A percentile compares a stretch with the other conserved stretches of the same genome.
These are phyloP conservation scores for Drosophila lowei DNA, from an alignment of 1,140 invertebrate species.

Conservation along the genomic window DNA sequence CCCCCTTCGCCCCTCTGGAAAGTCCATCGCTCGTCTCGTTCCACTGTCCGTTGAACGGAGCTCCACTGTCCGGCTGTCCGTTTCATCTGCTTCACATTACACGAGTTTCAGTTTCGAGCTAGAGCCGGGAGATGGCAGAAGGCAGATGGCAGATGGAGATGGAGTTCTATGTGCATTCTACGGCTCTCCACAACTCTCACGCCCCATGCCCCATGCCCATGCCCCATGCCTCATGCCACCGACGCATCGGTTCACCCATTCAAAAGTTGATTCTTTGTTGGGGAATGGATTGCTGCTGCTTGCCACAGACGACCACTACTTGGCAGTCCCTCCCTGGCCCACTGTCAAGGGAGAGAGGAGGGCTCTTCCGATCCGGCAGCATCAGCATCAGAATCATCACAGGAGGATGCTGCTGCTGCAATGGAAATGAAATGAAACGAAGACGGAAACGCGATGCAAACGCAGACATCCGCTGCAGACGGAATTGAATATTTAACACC, in stretches of 20 bases:
- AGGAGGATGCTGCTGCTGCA: slow-evolving; percentile 28
- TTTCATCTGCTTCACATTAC: slow-evolving; percentile 76
- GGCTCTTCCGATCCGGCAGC: not conserved
- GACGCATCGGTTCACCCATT: slow-evolving; percentile 24
- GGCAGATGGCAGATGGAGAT: no score
- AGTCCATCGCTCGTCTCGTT: slow-evolving; percentile 50
- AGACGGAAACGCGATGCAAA: slow-evolving; percentile 57
- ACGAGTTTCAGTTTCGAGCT: slow-evolving; percentile 48
- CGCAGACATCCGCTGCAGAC: slow-evolving; percentile 61
- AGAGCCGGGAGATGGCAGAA: no score
- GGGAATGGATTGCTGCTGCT: slow-evolving; percentile 10
- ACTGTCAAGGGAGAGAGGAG: no score
- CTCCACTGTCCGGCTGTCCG: slow-evolving; percentile 34
- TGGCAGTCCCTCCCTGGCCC: slow-evolving; percentile 14
- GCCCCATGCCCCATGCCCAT: slow-evolving; percentile 1
- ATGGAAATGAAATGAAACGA: slow-evolving; percentile 50
- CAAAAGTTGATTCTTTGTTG: slow-evolving; percentile 38
- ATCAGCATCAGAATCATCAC: slow-evolving; percentile 25
- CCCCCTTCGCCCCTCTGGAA: slow-evolving; percentile 5
- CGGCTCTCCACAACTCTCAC: not conserved
- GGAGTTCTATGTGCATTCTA: slow-evolving; percentile 7
- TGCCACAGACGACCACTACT: slow-evolving; percentile 45
- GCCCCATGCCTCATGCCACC: slow-evolving; percentile 9
- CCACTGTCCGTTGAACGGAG: not conserved
- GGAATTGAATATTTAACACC: slow-evolving; percentile 62